These are phyloP conservation scores for Mugil cephalus DNA, from an alignment of 2,113 vertebrate species.

Conservation along the genomic window DNA sequence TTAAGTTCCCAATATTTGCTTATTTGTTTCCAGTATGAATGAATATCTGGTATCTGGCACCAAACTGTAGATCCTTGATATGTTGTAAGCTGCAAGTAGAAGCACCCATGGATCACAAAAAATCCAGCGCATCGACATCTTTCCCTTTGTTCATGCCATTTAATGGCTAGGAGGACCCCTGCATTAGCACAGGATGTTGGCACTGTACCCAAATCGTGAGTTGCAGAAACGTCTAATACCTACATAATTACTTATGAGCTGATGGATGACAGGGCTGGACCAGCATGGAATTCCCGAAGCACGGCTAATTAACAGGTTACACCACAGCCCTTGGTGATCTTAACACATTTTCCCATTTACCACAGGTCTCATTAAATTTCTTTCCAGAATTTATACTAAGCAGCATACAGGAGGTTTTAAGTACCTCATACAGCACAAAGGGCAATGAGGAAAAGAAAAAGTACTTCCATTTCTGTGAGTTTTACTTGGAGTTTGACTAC, in stretches of 20 bases:
- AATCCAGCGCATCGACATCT: too few relatives aligned
- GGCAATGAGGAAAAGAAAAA: neutral
- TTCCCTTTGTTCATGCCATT: too few relatives aligned
- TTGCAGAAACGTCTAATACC: too few relatives aligned
- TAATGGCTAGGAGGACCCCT: neutral
- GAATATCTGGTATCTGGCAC: too few relatives aligned
- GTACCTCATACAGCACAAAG: neutral
- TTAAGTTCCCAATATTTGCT: too few relatives aligned
- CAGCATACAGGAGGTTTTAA: neutral
- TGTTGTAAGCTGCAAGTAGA: too few relatives aligned
- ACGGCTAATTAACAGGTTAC: neutral
- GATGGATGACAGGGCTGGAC: neutral
- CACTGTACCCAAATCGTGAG: neutral
- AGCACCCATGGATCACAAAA: too few relatives aligned
- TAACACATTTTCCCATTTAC: neutral
- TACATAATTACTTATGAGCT: neutral
- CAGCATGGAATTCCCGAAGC: neutral
- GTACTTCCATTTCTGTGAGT: slow-evolving; percentile 9
- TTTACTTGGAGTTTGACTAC: slow-evolving; percentile 21
- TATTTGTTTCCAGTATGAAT: too few relatives aligned
- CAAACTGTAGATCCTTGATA: too few relatives aligned
- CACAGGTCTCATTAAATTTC: neutral
- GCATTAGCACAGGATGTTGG: neutral
- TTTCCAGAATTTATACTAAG: neutral
- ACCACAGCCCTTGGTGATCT: neutral